Base-by-base conservation (phyloP, 1,140 invertebrate species). In the Melanaphis sacchari region DNA sequence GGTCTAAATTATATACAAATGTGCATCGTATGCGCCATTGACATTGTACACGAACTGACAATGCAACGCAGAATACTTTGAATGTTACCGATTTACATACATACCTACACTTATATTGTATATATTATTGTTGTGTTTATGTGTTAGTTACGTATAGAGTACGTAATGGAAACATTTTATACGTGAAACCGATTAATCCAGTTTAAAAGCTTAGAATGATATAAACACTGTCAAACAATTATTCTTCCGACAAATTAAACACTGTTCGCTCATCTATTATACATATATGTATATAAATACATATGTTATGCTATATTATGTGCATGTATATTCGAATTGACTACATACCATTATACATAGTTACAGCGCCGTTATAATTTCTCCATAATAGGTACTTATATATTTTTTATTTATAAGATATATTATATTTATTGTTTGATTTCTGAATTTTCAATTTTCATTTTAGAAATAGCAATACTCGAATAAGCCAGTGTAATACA, bases 231-330 rank as follows among this genome's bases (percentile, higher is more conserved):
- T 43, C 84, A n/a, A 41, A 85, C 84, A n/a, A 82, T n/a, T 76
- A 85, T 85, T 85, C 41, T 85, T 85, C 41, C 84, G 84, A 85
- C 26, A 85, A 43, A 85, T 85, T 85, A 85, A 85, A 85, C 84
- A 43, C 40, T 6, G 24, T 43, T 31, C 15, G 84, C 40, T 18
- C 11, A 76, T 76, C 31, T 76, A 76, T 76, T 76, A 6, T 36
- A n/a, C 4, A 76, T 18, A 6, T 4, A 49, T 76, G 2, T 36
- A 76, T 0, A n/a, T 36, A 18, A 2, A 31, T 66, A n/a, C n/a
- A 26, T 54, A 15, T n/a, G 15, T 66, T 59, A 59, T 26, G 31
- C 22, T 52, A 52, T 52, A 52, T 52, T 52, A 52, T 52, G 8
- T 24, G 24, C 6, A 24, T 26, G 52, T 54, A 0, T 26, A 54